Evolutionary conservation across 2,888 invertebrate genomes (phyloP).

Genomic region (Mesorhabditis spiculigera): DNA sequence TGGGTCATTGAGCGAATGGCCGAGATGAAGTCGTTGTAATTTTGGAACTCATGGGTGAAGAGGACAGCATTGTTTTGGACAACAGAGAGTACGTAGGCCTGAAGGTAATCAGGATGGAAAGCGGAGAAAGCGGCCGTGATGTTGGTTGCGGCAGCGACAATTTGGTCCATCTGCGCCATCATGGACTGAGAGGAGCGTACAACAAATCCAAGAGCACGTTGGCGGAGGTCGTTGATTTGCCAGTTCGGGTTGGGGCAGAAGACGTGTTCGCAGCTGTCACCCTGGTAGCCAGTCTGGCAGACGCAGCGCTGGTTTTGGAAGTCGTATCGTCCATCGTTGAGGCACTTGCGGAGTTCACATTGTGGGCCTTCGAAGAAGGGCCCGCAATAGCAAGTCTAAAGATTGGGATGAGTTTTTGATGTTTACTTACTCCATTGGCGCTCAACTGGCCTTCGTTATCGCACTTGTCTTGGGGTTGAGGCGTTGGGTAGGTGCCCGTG

Average conservation of each 20-base stretch:
- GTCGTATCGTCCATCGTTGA: conserved; percentile 30
- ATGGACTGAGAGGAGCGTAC: conserved; percentile 30
- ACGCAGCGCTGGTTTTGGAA: conserved; percentile 21
- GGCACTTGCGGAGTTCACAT: conserved; percentile 34
- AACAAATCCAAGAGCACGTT: conserved; percentile 37
- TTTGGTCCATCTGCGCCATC: conserved; percentile 20
- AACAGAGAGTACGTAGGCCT: conserved; percentile 28
- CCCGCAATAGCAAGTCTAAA: conserved; percentile 39
- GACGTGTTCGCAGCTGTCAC: conserved; percentile 32
- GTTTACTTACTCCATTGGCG: conserved; percentile 18
- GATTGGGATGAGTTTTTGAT: not conserved
- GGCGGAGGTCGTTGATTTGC: conserved; percentile 25
- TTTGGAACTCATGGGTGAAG: conserved; percentile 20
- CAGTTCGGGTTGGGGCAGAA: conserved; percentile 19
- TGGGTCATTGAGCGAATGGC: conserved; percentile 20
- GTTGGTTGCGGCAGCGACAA: conserved; percentile 20
- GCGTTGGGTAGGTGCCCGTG: conserved; percentile 18
- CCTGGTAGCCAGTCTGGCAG: conserved; percentile 24
- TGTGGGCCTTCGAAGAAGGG: conserved; percentile 31
- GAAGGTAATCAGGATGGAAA: conserved; percentile 25
- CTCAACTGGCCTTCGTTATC: conserved; percentile 31
- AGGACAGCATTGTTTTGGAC: conserved; percentile 30
- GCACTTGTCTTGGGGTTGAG: conserved; percentile 25
- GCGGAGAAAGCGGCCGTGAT: conserved; percentile 20
- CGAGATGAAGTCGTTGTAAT: conserved; percentile 17